A percentile compares a stretch with the other conserved stretches of the same genome.
These are phyloP conservation scores for Camponotus pennsylvanicus DNA, from an alignment of 1,140 invertebrate genomes.

Conservation along the genomic window DNA sequence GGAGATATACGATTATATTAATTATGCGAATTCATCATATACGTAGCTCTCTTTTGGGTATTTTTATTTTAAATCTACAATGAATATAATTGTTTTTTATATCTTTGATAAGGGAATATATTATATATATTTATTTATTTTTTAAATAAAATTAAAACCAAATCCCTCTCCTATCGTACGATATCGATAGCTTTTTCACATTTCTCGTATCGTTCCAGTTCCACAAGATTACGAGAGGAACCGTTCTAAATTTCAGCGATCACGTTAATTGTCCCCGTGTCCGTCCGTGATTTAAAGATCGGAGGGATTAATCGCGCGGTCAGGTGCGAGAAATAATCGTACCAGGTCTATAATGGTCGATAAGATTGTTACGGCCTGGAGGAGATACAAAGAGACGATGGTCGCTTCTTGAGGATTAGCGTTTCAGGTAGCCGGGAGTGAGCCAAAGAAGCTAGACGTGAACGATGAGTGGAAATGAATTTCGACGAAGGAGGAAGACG, in stretches of 20 bases:
- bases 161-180: not conserved
- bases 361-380: slow-evolving; percentile 27
- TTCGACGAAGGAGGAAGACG: slow-evolving; percentile 44
- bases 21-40: slow-evolving; percentile 2
- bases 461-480: slow-evolving; percentile 50
- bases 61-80: not conserved
- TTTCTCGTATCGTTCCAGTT: not conserved
- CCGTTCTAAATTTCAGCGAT: not conserved
- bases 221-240: not conserved
- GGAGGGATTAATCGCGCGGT: slow-evolving; percentile 34
- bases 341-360: slow-evolving; percentile 40
- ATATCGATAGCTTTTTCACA: not conserved
- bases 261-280: not conserved
- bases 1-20: not conserved
- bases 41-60: not conserved
- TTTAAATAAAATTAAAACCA: not conserved
- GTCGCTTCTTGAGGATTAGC: slow-evolving; percentile 2
- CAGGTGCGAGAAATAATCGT: slow-evolving; percentile 63
- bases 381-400: slow-evolving; percentile 38
- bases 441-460: not conserved
- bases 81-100: not conserved
- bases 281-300: slow-evolving; percentile 36
- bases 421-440: slow-evolving; percentile 62
- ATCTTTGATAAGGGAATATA: not conserved
- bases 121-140: slow-evolving; percentile 1